Percentiles rank a stretch among this genome's conserved stretches.
phyloP scores from a whole-genome alignment of 2,113 vertebrate genomes.

The Bos indicus region DNA sequence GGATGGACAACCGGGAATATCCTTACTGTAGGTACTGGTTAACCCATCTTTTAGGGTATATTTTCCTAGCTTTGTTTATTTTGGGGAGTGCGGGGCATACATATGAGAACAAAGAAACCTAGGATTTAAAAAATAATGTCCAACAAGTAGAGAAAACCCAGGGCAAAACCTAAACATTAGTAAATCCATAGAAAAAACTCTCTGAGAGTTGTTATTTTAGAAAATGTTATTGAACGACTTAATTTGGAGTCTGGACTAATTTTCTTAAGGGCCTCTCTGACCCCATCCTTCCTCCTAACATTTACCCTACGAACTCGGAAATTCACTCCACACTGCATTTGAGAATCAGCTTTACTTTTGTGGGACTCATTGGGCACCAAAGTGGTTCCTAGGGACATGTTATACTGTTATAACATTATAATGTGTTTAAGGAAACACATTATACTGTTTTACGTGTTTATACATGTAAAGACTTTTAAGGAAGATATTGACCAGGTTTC shows the following conservation, averaged over 20 bases:
- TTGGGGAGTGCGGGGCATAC: too few species aligned
- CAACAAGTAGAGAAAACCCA: not conserved
- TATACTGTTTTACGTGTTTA: not conserved
- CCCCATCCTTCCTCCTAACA: not conserved
- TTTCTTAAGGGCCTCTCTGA: not conserved
- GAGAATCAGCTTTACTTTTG: not conserved
- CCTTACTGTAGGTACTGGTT: not conserved
- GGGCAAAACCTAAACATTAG: not conserved
- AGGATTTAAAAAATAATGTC: constrained; percentile 9
- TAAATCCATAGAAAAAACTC: not conserved
- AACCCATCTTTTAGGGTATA: not conserved
- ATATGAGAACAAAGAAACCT: not conserved
- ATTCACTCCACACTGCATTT: not conserved
- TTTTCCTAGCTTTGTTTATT: not conserved
- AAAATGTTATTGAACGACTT: not conserved
- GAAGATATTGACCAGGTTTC: constrained; percentile 16
- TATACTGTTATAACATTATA: not conserved
- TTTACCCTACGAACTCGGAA: not conserved
- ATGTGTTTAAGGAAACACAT: not conserved
- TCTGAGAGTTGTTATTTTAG: not conserved
- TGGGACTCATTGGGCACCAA: not conserved
- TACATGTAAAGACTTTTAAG: not conserved
- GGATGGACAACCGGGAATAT: not conserved
- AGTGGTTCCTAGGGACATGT: not conserved
- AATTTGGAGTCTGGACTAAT: not conserved